Evolutionary conservation across 2,113 vertebrate genomes (phyloP).

Genomic region (Rhizomys pruinosus): DNA sequence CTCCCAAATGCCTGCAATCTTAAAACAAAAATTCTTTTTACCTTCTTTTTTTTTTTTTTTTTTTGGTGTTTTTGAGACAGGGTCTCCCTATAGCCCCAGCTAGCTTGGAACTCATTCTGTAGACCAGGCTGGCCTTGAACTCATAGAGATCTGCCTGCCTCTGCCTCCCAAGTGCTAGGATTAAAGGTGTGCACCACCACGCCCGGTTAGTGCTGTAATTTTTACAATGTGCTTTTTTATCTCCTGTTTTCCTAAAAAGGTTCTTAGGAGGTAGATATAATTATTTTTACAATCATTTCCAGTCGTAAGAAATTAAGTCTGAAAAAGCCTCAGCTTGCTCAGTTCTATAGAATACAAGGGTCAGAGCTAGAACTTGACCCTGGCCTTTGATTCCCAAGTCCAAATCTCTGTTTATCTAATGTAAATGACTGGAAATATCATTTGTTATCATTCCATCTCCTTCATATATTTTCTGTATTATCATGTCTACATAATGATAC

Average conservation of each 20-base stretch:
- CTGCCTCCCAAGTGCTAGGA: too few species aligned
- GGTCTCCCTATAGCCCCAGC: too few species aligned
- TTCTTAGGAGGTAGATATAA: neutral
- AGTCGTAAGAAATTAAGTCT: neutral
- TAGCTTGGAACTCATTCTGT: too few species aligned
- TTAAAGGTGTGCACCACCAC: too few species aligned
- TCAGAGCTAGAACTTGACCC: neutral
- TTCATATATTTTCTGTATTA: neutral
- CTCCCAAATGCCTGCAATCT: neutral
- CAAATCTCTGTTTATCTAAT: neutral
- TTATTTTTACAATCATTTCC: neutral
- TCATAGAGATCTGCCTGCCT: too few species aligned
- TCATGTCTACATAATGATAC: neutral
- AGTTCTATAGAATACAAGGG: neutral
- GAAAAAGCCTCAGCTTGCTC: neutral
- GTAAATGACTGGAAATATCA: neutral
- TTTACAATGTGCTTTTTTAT: neutral
- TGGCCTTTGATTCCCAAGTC: neutral
- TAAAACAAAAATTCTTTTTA: neutral
- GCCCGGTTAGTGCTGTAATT: neutral
- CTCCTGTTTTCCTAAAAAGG: neutral
- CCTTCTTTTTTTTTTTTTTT: too few species aligned
- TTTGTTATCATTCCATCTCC: neutral
- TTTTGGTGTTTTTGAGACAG: too few species aligned
- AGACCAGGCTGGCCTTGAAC: too few species aligned